phyloP scores from a whole-genome alignment of 2,113 vertebrate genomes.

The Felis chaus region DNA sequence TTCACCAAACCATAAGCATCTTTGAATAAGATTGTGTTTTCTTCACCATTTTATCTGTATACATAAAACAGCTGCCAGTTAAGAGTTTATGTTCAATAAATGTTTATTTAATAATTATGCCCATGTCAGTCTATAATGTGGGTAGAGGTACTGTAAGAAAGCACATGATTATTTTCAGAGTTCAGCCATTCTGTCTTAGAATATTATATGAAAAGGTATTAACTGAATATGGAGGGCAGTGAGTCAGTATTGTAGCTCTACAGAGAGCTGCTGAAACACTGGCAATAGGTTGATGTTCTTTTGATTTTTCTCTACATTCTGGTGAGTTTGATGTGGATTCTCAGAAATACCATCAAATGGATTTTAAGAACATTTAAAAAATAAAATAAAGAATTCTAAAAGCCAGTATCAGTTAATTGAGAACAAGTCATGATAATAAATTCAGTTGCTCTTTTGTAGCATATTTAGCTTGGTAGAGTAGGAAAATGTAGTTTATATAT shows the following conservation, averaged over 20 bases:
- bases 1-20: background rate
- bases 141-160: background rate
- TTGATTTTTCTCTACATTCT: slow-evolving; percentile 2
- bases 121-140: background rate
- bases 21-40: background rate
- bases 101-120: background rate
- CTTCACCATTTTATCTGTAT: background rate
- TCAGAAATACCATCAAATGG: background rate
- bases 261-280: background rate
- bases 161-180: background rate
- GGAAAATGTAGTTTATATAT: background rate
- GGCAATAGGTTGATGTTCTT: background rate
- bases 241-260: background rate
- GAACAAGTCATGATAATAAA: background rate
- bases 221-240: background rate
- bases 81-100: background rate
- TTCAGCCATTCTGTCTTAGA: background rate
- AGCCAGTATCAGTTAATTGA: background rate
- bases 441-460: background rate
- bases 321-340: background rate
- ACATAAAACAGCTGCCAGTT: background rate
- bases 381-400: background rate
- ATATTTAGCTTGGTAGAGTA: background rate
- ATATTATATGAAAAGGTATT: background rate
- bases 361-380: background rate